Evolutionary conservation across 1,140 invertebrate species (phyloP).

Genomic region (Papilio dardanus): DNA sequence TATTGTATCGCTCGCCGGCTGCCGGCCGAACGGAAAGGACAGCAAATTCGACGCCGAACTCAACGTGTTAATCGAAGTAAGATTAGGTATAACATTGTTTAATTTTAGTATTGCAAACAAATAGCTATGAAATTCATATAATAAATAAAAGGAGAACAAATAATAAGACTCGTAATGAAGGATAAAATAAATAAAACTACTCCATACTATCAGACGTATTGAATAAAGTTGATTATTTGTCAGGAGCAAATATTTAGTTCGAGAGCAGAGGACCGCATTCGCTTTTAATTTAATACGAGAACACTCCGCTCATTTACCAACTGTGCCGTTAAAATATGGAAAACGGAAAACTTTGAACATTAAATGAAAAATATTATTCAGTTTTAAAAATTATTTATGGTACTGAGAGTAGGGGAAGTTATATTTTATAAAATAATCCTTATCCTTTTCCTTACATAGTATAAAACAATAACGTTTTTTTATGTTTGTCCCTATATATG

Average conservation of each 20-base stretch:
- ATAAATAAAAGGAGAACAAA: too few relatives aligned
- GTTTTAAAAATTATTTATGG: neutral
- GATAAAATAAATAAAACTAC: neutral
- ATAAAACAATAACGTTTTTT: too few relatives aligned
- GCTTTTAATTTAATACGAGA: neutral
- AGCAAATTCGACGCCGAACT: too few relatives aligned
- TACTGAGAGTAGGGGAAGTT: neutral
- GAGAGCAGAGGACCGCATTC: neutral
- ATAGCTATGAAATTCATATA: too few relatives aligned
- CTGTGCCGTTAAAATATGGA: slow-evolving; percentile 3
- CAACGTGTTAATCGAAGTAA: too few relatives aligned
- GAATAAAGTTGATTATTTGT: slow-evolving; percentile 8
- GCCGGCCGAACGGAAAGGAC: too few relatives aligned
- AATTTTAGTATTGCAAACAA: too few relatives aligned
- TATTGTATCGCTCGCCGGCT: too few relatives aligned
- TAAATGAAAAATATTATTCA: neutral
- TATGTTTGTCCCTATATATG: too few relatives aligned
- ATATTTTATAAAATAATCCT: neutral
- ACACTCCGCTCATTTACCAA: neutral
- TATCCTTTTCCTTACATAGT: too few relatives aligned
- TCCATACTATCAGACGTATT: neutral
- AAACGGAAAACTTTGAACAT: slow-evolving; percentile 18
- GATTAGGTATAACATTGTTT: too few relatives aligned
- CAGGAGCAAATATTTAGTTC: neutral
- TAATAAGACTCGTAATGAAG: too few relatives aligned